phyloP scores from a whole-genome alignment of 2,797 vertebrate species.

The Eulemur rubriventer region DNA sequence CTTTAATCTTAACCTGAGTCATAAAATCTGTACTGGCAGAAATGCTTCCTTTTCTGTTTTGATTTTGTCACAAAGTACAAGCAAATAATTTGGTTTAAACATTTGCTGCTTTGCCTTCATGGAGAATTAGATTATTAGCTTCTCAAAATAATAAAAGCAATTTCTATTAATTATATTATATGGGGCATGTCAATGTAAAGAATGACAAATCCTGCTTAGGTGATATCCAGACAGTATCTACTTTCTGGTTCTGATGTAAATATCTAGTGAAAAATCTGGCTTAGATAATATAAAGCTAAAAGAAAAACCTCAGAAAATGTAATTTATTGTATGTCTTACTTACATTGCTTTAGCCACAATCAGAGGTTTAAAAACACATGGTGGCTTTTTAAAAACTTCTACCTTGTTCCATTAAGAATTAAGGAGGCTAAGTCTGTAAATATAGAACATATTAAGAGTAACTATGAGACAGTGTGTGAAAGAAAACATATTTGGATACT shows the following conservation, averaged over 20 bases:
- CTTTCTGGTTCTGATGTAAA: background rate
- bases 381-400: background rate
- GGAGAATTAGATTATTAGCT: background rate
- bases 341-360: background rate
- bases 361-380: background rate
- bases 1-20: background rate
- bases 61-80: background rate
- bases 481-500: background rate
- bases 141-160: conserved; percentile 37
- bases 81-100: background rate
- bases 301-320: background rate
- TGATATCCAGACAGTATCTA: background rate
- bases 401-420: conserved; percentile 18
- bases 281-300: background rate
- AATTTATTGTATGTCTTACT: background rate
- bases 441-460: background rate
- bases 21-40: background rate
- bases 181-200: background rate
- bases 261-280: background rate
- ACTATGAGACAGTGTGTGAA: background rate
- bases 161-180: background rate
- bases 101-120: background rate
- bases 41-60: conserved; percentile 15
- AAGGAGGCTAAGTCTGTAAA: conserved; percentile 3
- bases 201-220: background rate